A percentile compares a stretch with the other conserved stretches of the same genome.
Conservation (phyloP, 2,888 invertebrate species). For the Cerastoderma edule region DNA sequence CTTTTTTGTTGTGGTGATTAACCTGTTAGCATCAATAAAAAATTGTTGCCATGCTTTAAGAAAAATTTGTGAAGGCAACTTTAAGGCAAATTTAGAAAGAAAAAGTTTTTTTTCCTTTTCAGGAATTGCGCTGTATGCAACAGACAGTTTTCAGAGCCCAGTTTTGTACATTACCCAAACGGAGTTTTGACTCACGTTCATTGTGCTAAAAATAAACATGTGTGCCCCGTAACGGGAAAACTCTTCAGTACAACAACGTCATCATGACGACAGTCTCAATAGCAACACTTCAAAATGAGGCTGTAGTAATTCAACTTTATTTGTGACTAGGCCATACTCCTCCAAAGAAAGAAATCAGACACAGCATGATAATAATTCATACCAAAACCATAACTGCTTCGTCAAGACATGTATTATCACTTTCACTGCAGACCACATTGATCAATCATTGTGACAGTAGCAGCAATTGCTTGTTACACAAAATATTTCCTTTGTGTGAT, state of each 20-base stretch:
- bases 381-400: no score
- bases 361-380: no score
- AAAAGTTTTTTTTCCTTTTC: conserved; percentile 62
- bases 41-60: no score
- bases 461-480: neutral
- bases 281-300: neutral
- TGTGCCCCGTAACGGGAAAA: conserved; percentile 82
- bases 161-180: conserved; percentile 84
- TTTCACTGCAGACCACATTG: no score
- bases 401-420: no score
- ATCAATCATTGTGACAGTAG: neutral
- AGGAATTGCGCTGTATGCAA: conserved; percentile 84
- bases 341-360: no score
- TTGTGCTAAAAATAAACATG: conserved; percentile 83
- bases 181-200: conserved; percentile 83
- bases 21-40: no score
- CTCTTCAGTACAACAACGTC: conserved; percentile 78
- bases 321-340: neutral
- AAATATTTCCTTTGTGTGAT: conserved; percentile 5
- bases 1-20: no score
- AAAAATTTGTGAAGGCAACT: no score
- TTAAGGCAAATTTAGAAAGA: no score
- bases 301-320: neutral
- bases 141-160: conserved; percentile 82
- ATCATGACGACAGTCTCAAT: conserved; percentile 63